phyloP scores from a whole-genome alignment of 2,113 vertebrate genomes.

The Pogona vitticeps region DNA sequence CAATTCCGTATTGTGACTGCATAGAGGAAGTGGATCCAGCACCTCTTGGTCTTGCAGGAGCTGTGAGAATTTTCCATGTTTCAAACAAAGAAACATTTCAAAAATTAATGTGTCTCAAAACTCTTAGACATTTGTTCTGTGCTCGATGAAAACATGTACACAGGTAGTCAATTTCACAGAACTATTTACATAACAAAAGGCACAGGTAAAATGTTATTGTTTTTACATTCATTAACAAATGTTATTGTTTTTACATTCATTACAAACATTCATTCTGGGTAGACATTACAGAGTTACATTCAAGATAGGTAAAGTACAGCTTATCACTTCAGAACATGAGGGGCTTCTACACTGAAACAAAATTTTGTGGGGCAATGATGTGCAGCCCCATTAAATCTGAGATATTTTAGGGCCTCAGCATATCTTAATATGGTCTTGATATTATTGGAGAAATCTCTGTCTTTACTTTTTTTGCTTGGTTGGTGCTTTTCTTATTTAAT shows the following conservation, averaged over 20 bases:
- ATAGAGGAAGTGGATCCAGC: background rate
- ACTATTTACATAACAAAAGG: background rate
- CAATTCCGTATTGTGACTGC: conserved; percentile 37
- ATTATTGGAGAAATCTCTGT: too few species aligned
- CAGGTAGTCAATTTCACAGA: background rate
- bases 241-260: too few species aligned
- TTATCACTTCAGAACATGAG: too few species aligned
- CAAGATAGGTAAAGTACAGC: too few species aligned
- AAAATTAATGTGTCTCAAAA: background rate
- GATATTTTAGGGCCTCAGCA: too few species aligned
- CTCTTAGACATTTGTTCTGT: background rate
- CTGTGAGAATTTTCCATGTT: background rate
- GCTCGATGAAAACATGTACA: background rate
- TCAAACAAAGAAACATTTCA: background rate
- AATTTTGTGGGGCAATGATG: too few species aligned
- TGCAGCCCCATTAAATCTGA: too few species aligned
- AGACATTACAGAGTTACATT: background rate
- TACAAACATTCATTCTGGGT: background rate
- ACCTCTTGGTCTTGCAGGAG: background rate
- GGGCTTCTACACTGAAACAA: too few species aligned
- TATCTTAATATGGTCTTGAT: too few species aligned
- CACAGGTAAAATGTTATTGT: background rate
- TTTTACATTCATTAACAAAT: too few species aligned
- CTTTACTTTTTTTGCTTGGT: too few species aligned
- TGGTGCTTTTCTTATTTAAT: too few species aligned